Evolutionary conservation across 2,888 invertebrate species (phyloP).

Genomic region (Julus scandinavius): DNA sequence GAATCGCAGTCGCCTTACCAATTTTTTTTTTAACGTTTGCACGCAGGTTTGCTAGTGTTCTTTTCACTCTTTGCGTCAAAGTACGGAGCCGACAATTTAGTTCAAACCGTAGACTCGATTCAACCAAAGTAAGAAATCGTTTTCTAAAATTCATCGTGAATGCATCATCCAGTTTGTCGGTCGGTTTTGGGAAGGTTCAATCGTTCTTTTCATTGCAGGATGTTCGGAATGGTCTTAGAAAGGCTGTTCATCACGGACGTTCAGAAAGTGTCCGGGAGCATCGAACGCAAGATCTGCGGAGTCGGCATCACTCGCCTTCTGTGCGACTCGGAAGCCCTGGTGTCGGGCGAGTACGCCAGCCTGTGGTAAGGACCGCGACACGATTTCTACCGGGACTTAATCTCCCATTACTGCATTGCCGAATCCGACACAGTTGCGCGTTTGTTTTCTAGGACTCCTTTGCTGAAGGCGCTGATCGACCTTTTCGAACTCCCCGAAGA

Average conservation of each 20-base stretch:
- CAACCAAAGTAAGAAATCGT: conserved; percentile 75
- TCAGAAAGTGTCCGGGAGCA: conserved; percentile 82
- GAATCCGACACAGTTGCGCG: background rate
- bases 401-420: background rate
- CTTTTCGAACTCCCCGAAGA: conserved; percentile 91
- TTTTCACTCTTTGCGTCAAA: conserved; percentile 87
- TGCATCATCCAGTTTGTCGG: too few species aligned
- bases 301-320: conserved; percentile 88
- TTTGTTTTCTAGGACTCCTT: conserved; percentile 65
- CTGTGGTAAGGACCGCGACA: conserved; percentile 68
- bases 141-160: conserved; percentile 21
- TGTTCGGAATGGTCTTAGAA: conserved; percentile 97
- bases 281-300: conserved; percentile 90
- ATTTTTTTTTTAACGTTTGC: background rate
- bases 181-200: background rate
- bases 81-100: conserved; percentile 78
- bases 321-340: conserved; percentile 77
- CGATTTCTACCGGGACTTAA: background rate
- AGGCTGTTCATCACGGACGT: conserved; percentile 86
- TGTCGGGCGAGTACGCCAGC: conserved; percentile 74
- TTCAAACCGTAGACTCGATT: conserved; percentile 84
- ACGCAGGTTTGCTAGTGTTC: conserved; percentile 82
- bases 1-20: background rate
- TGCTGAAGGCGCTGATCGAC: conserved; percentile 79
- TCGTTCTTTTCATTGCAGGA: conserved; percentile 70